Conservation (phyloP, 2,888 invertebrate species). For the Ectemnius cavifrons region DNA sequence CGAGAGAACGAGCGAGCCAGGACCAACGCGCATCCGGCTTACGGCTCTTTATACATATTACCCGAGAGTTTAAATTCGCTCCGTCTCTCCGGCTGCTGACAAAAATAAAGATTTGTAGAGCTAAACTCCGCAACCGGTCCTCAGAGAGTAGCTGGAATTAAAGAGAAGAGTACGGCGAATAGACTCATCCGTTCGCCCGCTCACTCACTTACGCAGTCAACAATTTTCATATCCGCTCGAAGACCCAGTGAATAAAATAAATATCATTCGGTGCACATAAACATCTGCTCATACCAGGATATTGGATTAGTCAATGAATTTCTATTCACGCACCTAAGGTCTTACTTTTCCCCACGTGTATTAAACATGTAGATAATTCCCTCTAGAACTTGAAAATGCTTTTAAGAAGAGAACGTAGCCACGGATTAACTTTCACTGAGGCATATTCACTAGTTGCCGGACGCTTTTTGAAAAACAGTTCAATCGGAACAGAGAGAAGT, state of each 20-base stretch:
- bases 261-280: conserved; percentile 20
- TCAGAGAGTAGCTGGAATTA: conserved; percentile 37
- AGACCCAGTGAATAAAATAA: conserved; percentile 27
- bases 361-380: background rate
- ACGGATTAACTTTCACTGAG: no score
- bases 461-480: no score
- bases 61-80: conserved; percentile 41
- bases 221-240: conserved; percentile 36
- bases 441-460: no score
- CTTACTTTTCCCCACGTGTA: conserved; percentile 1
- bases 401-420: no score
- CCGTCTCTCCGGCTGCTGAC: conserved; percentile 20
- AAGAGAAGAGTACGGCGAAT: conserved; percentile 27
- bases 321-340: conserved; percentile 11
- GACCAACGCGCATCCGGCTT: conserved; percentile 17
- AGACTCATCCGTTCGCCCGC: background rate
- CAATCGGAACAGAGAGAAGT: no score
- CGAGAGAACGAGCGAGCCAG: background rate
- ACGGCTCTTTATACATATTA: conserved; percentile 29
- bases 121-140: conserved; percentile 32
- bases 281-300: conserved; percentile 25
- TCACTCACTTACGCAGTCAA: conserved; percentile 5
- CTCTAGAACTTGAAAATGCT: background rate
- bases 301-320: conserved; percentile 40
- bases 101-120: conserved; percentile 51